Evolutionary conservation across 2,888 invertebrate genomes (phyloP), one percentile per base, ranked within the genome.

Genomic region (Oscheius sp.): DNA sequence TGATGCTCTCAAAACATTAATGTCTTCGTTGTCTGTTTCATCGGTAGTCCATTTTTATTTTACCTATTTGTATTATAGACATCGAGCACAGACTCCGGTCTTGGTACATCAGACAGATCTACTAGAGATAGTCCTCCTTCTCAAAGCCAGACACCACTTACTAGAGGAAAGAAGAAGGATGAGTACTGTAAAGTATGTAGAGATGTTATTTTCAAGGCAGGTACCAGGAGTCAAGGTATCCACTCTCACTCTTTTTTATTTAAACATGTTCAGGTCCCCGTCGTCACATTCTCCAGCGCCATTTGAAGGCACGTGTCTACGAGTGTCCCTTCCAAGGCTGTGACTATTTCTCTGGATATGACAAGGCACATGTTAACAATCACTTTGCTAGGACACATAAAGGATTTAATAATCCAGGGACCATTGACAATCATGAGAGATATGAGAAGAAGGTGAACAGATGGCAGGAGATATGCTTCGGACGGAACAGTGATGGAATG

Each of bases 291-390:
- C 24, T 59, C 28, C 59, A 59, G 17, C 44, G 28, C 28, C 59
- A 59, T 26, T 17, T 59, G 41, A 26, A 28, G 17, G n/a, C 14
- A 6, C 41, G 44, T 9, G 17, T 41, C 24, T 59, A 44, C 44
- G n/a, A 30, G 5, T 59, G 59, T 14, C n/a, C n/a, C n/a, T n/a
- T n/a, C n/a, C 50, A 26, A 26, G n/a, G 28, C 36, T 59, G 59
- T 14, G 44, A 44, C 5, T 59, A 44, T 30, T n/a, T n/a, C 26
- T 44, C 44, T 28, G 44, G 44, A 14, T 59, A 59, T 41, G 59
- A 59, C 44, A 59, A 59, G 44, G 59, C 59, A n/a, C 59, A 59
- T 30, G 30, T 59, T 4, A 8, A 41, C 17, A 17, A 41, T n/a
- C 59, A 59, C 20, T 14, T 41, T 17, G 8, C 17, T 20, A 22